A percentile compares a stretch with the other conserved stretches of the same genome.
phyloP scores from a whole-genome alignment of 2,113 vertebrate species.

The Pituophis catenifer region DNA sequence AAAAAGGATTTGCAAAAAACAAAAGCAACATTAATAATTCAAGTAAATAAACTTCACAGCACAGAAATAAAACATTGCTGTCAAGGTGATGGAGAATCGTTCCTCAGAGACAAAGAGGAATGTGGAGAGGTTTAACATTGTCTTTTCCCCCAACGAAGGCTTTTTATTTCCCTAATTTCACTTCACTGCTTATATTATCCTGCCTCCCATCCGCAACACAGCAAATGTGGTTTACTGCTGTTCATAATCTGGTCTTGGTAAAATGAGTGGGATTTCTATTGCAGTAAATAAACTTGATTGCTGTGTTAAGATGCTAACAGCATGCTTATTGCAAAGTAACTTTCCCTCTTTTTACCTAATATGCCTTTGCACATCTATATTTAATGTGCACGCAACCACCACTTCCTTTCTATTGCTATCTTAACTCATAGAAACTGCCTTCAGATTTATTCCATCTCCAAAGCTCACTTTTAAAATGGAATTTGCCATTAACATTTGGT shows the following conservation, averaged over 20 bases:
- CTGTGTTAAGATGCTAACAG: conserved; percentile 18
- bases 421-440: neutral
- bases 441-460: neutral
- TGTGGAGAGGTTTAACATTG: conserved; percentile 49
- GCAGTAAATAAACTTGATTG: conserved; percentile 1
- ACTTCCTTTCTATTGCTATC: conserved; percentile 21
- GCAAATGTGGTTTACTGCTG: conserved; percentile 46
- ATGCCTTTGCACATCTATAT: conserved; percentile 36
- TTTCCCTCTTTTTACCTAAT: conserved; percentile 1
- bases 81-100: conserved; percentile 69
- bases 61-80: conserved; percentile 60
- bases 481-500: neutral
- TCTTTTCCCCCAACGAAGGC: conserved; percentile 35
- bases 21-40: conserved; percentile 73
- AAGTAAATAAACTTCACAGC: conserved; percentile 72
- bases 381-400: conserved; percentile 25
- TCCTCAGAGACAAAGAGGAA: conserved; percentile 60
- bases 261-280: conserved; percentile 39
- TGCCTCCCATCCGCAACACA: neutral
- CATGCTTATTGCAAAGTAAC: neutral
- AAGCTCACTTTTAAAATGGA: neutral
- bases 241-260: conserved; percentile 35
- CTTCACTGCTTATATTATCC: conserved; percentile 41
- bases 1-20: conserved; percentile 66
- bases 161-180: conserved; percentile 56